Conservation (phyloP, 2,113 vertebrate genomes). For the Fulmarus glacialis region DNA sequence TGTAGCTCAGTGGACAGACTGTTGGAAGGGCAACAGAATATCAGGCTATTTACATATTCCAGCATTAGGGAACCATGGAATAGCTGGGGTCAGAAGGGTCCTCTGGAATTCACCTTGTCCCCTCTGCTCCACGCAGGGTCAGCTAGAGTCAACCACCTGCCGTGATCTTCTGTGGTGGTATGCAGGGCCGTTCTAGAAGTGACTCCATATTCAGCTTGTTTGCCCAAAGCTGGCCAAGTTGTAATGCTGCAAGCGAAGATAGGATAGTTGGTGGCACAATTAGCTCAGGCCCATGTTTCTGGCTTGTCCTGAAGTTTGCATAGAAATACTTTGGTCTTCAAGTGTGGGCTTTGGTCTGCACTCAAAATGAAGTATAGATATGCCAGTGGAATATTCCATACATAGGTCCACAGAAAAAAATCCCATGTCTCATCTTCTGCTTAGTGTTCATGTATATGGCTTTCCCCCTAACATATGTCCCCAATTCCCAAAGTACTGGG, state of each 20-base stretch:
- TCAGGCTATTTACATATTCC: neutral
- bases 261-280: neutral
- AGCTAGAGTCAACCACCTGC: neutral
- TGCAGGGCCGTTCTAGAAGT: neutral
- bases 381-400: neutral
- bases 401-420: neutral
- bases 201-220: neutral
- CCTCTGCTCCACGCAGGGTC: neutral
- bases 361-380: neutral
- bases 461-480: conserved; percentile 26
- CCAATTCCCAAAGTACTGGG: neutral
- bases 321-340: neutral
- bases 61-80: neutral
- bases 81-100: neutral
- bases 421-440: neutral
- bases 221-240: neutral
- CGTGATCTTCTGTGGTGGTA: neutral
- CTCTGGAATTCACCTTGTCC: neutral
- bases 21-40: neutral
- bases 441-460: neutral
- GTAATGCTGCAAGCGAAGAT: neutral
- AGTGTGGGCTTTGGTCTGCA: neutral
- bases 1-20: neutral
- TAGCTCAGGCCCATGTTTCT: neutral
- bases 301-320: neutral